Evolutionary conservation across 2,888 invertebrate species (phyloP), one percentile per base, ranked within the genome.

Genomic region (Thecophora atra): DNA sequence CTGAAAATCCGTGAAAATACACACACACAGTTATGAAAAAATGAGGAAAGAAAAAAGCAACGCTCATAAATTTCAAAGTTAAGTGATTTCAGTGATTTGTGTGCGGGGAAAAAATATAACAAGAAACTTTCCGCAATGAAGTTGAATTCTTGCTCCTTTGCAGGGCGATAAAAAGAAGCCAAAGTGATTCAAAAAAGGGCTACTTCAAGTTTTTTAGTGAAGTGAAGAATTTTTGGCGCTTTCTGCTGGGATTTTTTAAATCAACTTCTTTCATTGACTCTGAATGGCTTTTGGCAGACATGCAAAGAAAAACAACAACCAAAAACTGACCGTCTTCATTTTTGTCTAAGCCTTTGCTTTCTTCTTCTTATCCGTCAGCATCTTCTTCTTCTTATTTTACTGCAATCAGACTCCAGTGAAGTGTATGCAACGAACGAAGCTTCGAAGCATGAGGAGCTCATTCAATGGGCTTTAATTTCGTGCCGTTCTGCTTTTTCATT

Each of bases 61-160:
- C 19, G 21, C 54, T 58, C 58, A 58, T 58, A 58, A 58, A 58
- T 58, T 58, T 24, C 58, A 28, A 58, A 58, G 58, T 58, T 58
- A 58, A 58, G 58, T 58, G 58, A 58, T 58, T 58, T 58, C 58
- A 28, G 58, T 26, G 58, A 58, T 28, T 58, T 58, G 58, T 28
- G 58, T 37, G 37, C 11, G 37, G 37, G 37, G 6, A 37, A 37
- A 37, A 37, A 37, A 37, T 37, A 37, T 6, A 37, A 6, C 37
- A 37, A 37, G 11, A 37, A 37, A 37, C 37, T 56, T 1, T 56
- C 24, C 56, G 11, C 26, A 56, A 13, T 56, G 21, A 21, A 56
- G 26, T 24, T 13, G 5, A 13, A 26, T 21, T 56, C 56, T 21
- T 56, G 21, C 15, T 15, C 13, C 17, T 56, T 56, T 56, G 19